A percentile compares a stretch with the other conserved stretches of the same genome.
These are phyloP conservation scores for Pica pica DNA, from an alignment of 2,113 vertebrate genomes.

Conservation along the genomic window DNA sequence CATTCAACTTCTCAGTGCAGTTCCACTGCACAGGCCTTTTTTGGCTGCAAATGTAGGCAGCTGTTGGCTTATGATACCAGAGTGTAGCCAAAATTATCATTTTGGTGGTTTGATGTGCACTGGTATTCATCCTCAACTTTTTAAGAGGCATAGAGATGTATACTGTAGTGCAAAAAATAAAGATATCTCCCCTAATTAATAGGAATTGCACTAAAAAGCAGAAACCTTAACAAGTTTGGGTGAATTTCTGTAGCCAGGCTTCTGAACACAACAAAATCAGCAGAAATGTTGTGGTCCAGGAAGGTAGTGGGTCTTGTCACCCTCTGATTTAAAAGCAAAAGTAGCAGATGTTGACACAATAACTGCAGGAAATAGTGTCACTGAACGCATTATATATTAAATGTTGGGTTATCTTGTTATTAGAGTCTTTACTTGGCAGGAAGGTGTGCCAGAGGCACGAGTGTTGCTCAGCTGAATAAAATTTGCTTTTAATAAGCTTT, in stretches of 20 bases:
- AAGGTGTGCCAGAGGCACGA: background rate
- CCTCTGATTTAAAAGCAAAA: background rate
- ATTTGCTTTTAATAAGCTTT: background rate
- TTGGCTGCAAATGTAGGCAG: slow-evolving; percentile 17
- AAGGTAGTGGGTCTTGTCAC: background rate
- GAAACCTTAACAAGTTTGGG: background rate
- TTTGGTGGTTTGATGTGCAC: background rate
- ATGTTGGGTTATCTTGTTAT: background rate
- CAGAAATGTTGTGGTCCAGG: background rate
- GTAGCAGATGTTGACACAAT: background rate
- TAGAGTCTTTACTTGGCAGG: background rate
- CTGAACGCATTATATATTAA: background rate
- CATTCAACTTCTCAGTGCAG: background rate
- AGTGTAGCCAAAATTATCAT: background rate
- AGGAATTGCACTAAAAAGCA: background rate
- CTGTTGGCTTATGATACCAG: background rate
- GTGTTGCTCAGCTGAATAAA: background rate
- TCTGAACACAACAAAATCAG: background rate
- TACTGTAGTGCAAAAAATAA: background rate
- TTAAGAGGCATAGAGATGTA: background rate
- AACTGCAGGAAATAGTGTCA: background rate
- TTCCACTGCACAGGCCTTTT: background rate
- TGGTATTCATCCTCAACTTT: background rate
- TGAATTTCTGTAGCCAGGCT: background rate
- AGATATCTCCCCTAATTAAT: background rate